Conservation (phyloP, 2,113 vertebrate genomes). For the Poicephalus meyeri region DNA sequence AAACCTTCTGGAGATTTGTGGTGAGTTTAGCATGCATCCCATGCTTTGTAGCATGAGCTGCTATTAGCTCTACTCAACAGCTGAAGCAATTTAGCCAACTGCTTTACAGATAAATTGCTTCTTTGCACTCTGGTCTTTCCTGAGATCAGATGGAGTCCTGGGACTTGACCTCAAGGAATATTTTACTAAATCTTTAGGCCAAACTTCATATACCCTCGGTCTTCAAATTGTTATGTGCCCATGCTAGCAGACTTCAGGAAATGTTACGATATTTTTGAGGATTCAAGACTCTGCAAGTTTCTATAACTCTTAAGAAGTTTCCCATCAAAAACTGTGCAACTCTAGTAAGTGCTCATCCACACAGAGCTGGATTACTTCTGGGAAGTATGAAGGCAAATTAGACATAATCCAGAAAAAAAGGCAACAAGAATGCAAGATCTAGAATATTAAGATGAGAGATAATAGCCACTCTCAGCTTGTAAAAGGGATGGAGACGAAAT, state of each 20-base stretch:
- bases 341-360: neutral
- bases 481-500: neutral
- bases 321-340: neutral
- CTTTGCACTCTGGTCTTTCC: neutral
- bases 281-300: neutral
- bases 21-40: neutral
- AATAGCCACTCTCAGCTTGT: neutral
- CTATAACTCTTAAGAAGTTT: neutral
- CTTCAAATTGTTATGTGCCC: neutral
- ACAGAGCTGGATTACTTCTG: neutral
- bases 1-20: neutral
- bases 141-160: neutral
- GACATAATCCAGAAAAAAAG: neutral
- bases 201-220: neutral
- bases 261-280: neutral
- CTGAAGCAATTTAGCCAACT: conserved; percentile 21
- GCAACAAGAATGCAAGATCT: neutral
- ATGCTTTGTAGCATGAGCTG: neutral
- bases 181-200: neutral
- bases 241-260: neutral
- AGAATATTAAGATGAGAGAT: neutral
- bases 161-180: neutral
- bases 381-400: neutral
- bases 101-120: neutral
- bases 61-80: conserved; percentile 2